Evolutionary conservation across 2,888 invertebrate genomes (phyloP).

Genomic region (Yponomeuta sedellus): DNA sequence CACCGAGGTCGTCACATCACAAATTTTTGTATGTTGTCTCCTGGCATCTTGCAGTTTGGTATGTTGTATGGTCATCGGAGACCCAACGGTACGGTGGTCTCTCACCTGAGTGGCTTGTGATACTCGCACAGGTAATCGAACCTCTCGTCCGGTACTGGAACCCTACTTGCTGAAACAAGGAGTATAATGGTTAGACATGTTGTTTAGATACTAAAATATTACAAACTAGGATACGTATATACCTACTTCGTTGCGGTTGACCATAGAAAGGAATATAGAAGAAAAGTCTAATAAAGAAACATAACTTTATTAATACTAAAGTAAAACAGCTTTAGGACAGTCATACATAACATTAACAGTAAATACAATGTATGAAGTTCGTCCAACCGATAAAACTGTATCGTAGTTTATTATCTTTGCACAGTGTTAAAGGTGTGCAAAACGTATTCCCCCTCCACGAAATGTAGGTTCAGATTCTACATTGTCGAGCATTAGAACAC

Average conservation of each 20-base stretch:
- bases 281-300: too few species aligned
- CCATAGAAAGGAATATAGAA: background rate
- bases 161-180: slow-evolving; percentile 85
- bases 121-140: slow-evolving; percentile 95
- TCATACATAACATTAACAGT: too few species aligned
- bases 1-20: too few species aligned
- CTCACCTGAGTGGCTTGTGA: slow-evolving; percentile 95
- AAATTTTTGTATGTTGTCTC: background rate
- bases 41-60: too few species aligned
- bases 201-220: background rate
- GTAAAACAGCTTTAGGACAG: too few species aligned
- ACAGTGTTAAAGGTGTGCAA: background rate
- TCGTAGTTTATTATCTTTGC: too few species aligned
- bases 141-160: slow-evolving; percentile 96
- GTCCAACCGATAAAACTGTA: too few species aligned
- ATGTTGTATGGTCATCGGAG: too few species aligned
- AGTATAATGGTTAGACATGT: slow-evolving; percentile 30
- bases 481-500: background rate
- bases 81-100: background rate
- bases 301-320: too few species aligned
- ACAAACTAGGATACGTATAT: background rate
- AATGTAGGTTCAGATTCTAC: background rate
- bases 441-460: background rate
- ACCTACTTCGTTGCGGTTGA: background rate
- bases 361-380: too few species aligned